Evolutionary conservation across 2,888 invertebrate genomes (phyloP), one percentile per base, ranked within the genome.

Genomic region (Homarus gammarus): DNA sequence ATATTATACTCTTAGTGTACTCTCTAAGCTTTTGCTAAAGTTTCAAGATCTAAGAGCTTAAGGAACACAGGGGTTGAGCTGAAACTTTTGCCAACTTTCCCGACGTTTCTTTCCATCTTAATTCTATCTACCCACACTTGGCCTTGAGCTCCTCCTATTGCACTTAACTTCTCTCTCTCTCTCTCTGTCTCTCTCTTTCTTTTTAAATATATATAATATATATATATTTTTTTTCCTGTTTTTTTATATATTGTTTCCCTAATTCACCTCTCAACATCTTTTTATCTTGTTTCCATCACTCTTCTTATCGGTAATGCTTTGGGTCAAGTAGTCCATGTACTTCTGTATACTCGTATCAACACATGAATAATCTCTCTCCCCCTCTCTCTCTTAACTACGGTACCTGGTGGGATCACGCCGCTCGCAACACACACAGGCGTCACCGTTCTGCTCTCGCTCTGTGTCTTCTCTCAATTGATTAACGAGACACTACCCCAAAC

Each of bases 401-500:
- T 49, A 82, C 73, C 75, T 88, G 83, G 73, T 77, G 68, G 77
- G 83, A 70, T 40, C 81, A 38, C 31, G 56, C 49, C 44, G 38
- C 40, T 36, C 51, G 64, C 49, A 49, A 36, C 38, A 51, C 51
- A 68, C 83, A 75, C 78, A 92, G 92, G 90, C 88, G 92, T 92
- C 75, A 90, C 92, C 27, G 90, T 92, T 49, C 92, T 92, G 27
- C 92, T 92, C 72, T 90, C 92, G 75, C 89, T 92, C 72, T 92
- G 92, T 85, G 92, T 92, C 86, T 92, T 92, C 92, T 92, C 92
- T 79, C 90, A 92, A 82, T 90, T 92, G 90, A 85, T 92, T 56
- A 92, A 92, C 89, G 90, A 92, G 79, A 92, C 92, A 38, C 92
- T 99, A 98, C 99, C 99, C 93, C 98, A 98, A 93, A 99, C 99